These are phyloP conservation scores for Drosophila mojavensis DNA, from an alignment of 1,140 invertebrate species.

Conservation along the genomic window DNA sequence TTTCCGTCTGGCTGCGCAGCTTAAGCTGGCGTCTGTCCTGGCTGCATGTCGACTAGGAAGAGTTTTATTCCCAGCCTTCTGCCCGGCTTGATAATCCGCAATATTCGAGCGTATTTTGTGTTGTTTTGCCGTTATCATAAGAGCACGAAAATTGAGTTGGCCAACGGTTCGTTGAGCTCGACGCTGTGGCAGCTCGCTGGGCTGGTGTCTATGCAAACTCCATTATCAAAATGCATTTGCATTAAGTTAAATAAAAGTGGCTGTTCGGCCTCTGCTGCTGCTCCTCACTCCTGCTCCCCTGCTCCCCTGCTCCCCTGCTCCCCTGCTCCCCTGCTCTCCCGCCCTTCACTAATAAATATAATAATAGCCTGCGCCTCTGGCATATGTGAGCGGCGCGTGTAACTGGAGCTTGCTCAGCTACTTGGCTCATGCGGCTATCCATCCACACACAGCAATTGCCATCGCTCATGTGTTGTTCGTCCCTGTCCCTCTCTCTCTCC, in stretches of 20 bases:
- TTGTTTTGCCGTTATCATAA: not conserved
- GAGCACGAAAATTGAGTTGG: conserved; percentile 9
- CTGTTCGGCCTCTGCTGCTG: conserved; percentile 8
- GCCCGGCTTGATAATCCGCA: not conserved
- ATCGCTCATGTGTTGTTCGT: too few species aligned
- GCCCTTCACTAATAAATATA: conserved; percentile 35
- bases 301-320: too few species aligned
- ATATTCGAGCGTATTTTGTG: conserved; percentile 2
- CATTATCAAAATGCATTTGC: conserved; percentile 49
- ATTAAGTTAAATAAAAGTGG: conserved; percentile 57
- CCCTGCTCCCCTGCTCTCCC: too few species aligned
- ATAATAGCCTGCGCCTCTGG: conserved; percentile 33
- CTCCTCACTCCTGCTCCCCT: too few species aligned
- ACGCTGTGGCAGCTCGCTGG: too few species aligned
- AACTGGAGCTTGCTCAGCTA: not conserved
- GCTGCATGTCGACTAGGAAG: too few species aligned
- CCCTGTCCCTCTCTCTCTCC: too few species aligned
- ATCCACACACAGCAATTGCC: conserved; percentile 2
- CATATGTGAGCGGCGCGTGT: conserved; percentile 1
- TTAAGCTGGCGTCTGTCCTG: too few species aligned
- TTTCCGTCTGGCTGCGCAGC: too few species aligned
- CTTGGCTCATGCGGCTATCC: conserved; percentile 21
- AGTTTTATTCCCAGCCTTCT: not conserved
- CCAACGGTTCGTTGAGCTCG: not conserved
- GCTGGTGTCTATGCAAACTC: conserved; percentile 22